A percentile compares a stretch with the other conserved stretches of the same genome.
Evolutionary conservation across 2,797 vertebrate species (phyloP).

Genomic region (Tragopan temminckii): DNA sequence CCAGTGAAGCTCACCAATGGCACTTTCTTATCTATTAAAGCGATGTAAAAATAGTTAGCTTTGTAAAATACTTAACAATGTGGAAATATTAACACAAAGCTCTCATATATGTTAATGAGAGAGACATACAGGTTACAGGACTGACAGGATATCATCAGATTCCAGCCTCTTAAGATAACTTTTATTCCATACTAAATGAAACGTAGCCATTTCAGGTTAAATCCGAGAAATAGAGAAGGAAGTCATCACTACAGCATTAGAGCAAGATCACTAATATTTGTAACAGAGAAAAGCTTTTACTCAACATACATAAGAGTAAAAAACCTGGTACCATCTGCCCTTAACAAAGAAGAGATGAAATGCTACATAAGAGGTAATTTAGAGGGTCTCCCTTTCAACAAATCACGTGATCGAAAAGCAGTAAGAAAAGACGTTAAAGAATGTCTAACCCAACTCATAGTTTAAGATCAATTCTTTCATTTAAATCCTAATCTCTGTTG

Average conservation of each 20-base stretch:
- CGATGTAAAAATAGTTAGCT: not conserved
- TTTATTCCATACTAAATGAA: not conserved
- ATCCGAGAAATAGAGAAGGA: not conserved
- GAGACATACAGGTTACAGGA: not conserved
- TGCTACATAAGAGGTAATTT: not conserved
- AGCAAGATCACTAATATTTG: not conserved
- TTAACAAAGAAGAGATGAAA: not conserved
- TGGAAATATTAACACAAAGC: not conserved
- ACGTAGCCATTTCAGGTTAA: not conserved
- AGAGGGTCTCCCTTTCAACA: not conserved
- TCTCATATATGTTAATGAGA: not conserved
- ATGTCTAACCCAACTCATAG: not conserved
- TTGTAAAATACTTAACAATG: not conserved
- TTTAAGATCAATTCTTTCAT: not conserved
- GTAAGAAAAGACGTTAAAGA: not conserved
- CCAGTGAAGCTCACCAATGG: not conserved
- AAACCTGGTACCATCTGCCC: not conserved
- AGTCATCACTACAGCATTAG: not conserved
- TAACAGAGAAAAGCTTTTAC: not conserved
- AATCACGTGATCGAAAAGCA: not conserved
- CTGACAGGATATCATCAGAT: not conserved
- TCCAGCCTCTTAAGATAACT: not conserved
- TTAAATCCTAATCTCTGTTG: not conserved
- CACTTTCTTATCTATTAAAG: not conserved
- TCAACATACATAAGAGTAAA: not conserved